Evolutionary conservation across 64 coral and sea anemone genomes (phyloP), one percentile per base, ranked within the genome.

Genomic region (Exaiptasia diaphana): DNA sequence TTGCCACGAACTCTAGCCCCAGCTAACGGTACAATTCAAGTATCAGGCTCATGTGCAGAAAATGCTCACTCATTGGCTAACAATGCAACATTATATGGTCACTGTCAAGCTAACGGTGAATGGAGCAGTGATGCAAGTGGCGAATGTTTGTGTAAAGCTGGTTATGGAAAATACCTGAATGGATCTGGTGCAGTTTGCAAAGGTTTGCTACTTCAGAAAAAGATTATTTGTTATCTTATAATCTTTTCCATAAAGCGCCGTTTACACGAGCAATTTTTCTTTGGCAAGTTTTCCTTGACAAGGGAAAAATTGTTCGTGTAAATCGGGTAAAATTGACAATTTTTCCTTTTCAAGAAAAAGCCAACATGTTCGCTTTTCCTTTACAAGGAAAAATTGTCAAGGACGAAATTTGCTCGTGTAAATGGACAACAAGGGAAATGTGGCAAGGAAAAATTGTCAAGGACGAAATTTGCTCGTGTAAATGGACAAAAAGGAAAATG

Each of bases 31-130:
- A 41, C 68, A 48, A 12, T 12, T 4, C 1, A 72, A 48, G 68
- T 72, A 4, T n/a, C 38, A 29, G 68, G 68, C 11, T 27, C 38
- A 23, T 73, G 67, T 73, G 68, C 43, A 27, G 29, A 41, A 10
- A 34, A 73, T 27, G 1, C 39, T 13, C 32, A 73, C 28, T 25
- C 68, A 18, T 13, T 73, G 38, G 44, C 68, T 40, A 49, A 73
- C 12, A 40, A 73, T 34, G 44, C 36, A 29, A 40, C 39, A 23
- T 73, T 73, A 40, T 73, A 73, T 46, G 68, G 68, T 37, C 44
- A 73, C 38, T 73, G 68, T 73, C 12, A 73, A 49, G 38, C 32
- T 23, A 24, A 73, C 44, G 68, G 68, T 22, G 68, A 73, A 49
- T 73, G 68, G 68, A 73, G 68, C 43, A 41, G 36, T 6, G 68